phyloP scores from a whole-genome alignment of 2,888 invertebrate genomes.

The Cephus nigrinus region DNA sequence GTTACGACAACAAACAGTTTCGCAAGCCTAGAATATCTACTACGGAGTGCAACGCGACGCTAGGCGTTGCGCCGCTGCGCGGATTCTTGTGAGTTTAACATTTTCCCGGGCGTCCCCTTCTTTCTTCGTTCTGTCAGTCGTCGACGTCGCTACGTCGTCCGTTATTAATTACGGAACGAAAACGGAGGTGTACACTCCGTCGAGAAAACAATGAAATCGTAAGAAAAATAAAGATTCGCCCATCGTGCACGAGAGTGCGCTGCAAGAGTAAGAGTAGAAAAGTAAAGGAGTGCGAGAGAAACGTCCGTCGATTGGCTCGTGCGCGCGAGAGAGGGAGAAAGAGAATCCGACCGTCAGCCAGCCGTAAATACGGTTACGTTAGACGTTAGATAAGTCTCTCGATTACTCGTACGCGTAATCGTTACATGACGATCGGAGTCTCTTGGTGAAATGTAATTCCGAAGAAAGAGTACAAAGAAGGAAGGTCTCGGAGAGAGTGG shows the following conservation, averaged over 20 bases:
- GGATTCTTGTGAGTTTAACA: not conserved
- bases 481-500: conserved; percentile 25
- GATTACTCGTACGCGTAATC: conserved; percentile 28
- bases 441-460: conserved; percentile 39
- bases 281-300: conserved; percentile 6
- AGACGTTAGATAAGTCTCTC: conserved; percentile 14
- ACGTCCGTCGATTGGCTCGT: not conserved
- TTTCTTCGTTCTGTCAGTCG: not conserved
- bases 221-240: not conserved
- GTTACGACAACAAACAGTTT: conserved; percentile 55
- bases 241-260: conserved; percentile 5
- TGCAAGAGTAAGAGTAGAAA: conserved; percentile 10
- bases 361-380: conserved; percentile 7
- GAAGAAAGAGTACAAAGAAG: conserved; percentile 25
- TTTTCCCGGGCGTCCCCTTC: not conserved
- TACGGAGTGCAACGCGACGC: not conserved
- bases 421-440: conserved; percentile 27
- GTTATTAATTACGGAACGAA: not conserved
- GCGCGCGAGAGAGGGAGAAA: conserved; percentile 1
- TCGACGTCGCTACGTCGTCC: not conserved
- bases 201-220: not conserved
- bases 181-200: not conserved
- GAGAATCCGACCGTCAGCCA: conserved; percentile 8
- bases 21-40: conserved; percentile 32
- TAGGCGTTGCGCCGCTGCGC: not conserved